These are phyloP conservation scores for Clangula hyemalis DNA, from an alignment of 2,797 vertebrate genomes.

Conservation along the genomic window DNA sequence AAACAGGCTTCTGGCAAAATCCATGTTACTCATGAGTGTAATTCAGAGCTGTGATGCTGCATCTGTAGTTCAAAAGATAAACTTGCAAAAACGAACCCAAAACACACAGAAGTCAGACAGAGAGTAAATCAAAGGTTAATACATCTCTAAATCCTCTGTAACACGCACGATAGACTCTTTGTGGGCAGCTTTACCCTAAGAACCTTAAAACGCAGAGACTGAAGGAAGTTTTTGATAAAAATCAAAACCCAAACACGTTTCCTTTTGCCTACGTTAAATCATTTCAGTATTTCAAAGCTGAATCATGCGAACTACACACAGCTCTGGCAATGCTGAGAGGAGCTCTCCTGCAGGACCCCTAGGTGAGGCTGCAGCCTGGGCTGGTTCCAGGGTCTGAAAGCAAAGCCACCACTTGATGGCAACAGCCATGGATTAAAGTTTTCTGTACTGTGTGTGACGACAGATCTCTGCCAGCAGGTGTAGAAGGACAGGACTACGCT, in stretches of 20 bases:
- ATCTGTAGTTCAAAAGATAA: constrained; percentile 40
- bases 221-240: constrained; percentile 31
- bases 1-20: constrained; percentile 5
- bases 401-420: not conserved
- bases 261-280: not conserved
- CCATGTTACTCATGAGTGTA: not conserved
- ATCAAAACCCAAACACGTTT: not conserved
- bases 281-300: not conserved
- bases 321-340: fast-evolving
- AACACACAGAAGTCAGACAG: constrained; percentile 18
- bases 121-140: constrained; percentile 30
- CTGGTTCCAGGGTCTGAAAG: not conserved
- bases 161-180: not conserved
- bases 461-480: not conserved
- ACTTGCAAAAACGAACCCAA: constrained; percentile 29
- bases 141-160: constrained; percentile 22
- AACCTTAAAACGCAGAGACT: constrained; percentile 33
- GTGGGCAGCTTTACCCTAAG: constrained; percentile 20
- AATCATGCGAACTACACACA: not conserved
- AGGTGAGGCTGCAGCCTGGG: not conserved
- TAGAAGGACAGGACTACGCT: fast-evolving
- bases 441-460: not conserved
- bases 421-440: fast-evolving
- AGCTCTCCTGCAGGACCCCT: not conserved
- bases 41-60: not conserved